phyloP scores from a whole-genome alignment of 2,113 vertebrate species.

The Nansenia antarctica region DNA sequence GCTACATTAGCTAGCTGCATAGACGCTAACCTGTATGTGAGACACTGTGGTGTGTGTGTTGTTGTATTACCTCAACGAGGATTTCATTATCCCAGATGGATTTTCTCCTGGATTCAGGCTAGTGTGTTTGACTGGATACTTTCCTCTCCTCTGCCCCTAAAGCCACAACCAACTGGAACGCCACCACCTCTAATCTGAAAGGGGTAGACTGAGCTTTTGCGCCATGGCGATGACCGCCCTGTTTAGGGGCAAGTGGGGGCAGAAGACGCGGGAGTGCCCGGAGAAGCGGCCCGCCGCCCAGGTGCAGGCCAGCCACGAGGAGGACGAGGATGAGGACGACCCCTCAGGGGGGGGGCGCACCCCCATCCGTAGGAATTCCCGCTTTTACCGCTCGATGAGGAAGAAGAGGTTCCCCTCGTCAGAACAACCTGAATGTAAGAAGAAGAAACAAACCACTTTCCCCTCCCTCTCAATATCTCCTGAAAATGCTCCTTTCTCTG shows the following conservation, averaged over 20 bases:
- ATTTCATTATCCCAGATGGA: slow-evolving; percentile 43
- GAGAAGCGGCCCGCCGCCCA: slow-evolving; percentile 20
- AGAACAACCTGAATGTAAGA: slow-evolving; percentile 60
- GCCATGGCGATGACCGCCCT: slow-evolving; percentile 65
- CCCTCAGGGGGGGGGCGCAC: slow-evolving; percentile 33
- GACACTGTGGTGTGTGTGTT: neutral
- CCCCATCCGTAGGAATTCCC: slow-evolving; percentile 69
- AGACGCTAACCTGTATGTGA: neutral
- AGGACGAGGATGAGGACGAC: slow-evolving; percentile 65
- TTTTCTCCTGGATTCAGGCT: slow-evolving; percentile 60
- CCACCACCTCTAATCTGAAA: neutral
- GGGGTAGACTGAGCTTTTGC: neutral
- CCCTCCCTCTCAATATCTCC: neutral
- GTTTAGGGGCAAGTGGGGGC: slow-evolving; percentile 66
- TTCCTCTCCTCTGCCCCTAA: slow-evolving; percentile 3
- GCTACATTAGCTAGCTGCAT: neutral
- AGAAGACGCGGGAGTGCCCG: slow-evolving; percentile 57
- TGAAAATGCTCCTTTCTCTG: too few species aligned
- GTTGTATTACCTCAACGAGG: neutral
- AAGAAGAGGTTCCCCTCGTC: slow-evolving; percentile 57
- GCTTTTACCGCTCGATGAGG: slow-evolving; percentile 76
- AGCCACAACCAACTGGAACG: neutral
- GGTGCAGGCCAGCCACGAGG: slow-evolving; percentile 23
- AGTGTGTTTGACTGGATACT: slow-evolving; percentile 25
- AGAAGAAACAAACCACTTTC: neutral